Evolutionary conservation across 1,140 invertebrate species (phyloP), one percentile per base, ranked within the genome.

Genomic region (Elymnias hypermnestra): DNA sequence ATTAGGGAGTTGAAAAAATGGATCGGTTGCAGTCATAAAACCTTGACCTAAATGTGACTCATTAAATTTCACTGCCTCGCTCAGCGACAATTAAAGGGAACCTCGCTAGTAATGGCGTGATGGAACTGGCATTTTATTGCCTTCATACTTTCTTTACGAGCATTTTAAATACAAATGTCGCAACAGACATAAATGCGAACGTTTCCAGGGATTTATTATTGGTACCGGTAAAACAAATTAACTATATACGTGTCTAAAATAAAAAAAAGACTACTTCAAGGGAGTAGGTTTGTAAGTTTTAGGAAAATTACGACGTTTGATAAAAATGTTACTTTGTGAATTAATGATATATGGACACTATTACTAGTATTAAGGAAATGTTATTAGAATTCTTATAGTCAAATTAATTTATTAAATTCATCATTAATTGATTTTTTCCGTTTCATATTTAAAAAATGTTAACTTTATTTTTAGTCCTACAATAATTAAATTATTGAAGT

Each of bases 21-120:
- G 43, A 57, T 57, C 50, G 38, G 22, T 42, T 38, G 14, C 45
- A 57, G 35, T 36, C 46, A 53, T 53, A 41, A 49, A 64, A 40
- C 71, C 71, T 79, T 74, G 72, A 68, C 71, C 71, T 49, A 40
- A 76, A 72, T 74, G 58, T 62, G 53, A 25, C 59, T 68, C 71
- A 69, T 73, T 73, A 72, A 69, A 73, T 75, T 70, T 66, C 54
- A 64, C 60, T 58, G 57, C 49, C 46, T 58, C 64, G 48, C 56
- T 64, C 63, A 56, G 58, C 57, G 57, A 68, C 62, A 69, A 74
- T 71, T 67, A 72, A 68, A 70, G 49, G 35, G 57, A 59, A 57
- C 59, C 53, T 62, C 54, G 46, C 46, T 39, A 51, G 53, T 66
- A 57, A 58, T 35, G 46, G 56, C 45, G 53, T 50, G 55, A 63